Conservation (phyloP, 2,888 invertebrate genomes). For the Phyllotreta striolata region DNA sequence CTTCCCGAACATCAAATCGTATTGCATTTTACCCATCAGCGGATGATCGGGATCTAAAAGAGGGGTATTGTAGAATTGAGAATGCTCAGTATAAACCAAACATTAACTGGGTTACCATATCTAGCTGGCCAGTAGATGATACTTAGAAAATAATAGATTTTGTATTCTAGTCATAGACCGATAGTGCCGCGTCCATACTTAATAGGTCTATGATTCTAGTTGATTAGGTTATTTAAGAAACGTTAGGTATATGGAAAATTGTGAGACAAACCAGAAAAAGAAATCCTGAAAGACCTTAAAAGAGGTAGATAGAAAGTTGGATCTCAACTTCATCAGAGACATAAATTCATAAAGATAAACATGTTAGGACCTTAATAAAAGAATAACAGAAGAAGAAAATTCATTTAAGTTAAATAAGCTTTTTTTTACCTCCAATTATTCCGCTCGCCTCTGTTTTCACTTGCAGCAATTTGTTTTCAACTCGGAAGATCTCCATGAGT, state of each 20-base stretch:
- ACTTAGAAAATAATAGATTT: too few relatives aligned
- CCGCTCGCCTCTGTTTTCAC: conserved; percentile 54
- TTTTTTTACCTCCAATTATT: conserved; percentile 53
- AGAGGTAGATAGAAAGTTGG: too few relatives aligned
- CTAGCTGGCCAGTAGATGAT: background rate
- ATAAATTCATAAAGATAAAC: too few relatives aligned
- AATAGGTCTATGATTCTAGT: too few relatives aligned
- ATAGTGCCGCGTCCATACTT: too few relatives aligned
- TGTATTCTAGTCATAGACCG: too few relatives aligned
- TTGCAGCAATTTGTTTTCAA: conserved; percentile 57
- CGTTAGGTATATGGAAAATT: too few relatives aligned
- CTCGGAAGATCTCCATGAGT: conserved; percentile 59
- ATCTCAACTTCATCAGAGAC: too few relatives aligned
- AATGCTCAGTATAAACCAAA: background rate
- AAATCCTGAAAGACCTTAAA: too few relatives aligned
- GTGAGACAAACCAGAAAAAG: too few relatives aligned
- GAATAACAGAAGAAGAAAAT: conserved; percentile 8
- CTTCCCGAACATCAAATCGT: conserved; percentile 51
- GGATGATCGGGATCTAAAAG: conserved; percentile 56
- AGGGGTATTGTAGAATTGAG: background rate
- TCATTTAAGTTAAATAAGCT: background rate
- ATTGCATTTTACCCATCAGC: conserved; percentile 60
- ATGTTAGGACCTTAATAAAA: too few relatives aligned
- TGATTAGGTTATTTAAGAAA: too few relatives aligned
- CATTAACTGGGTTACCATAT: background rate